These are phyloP conservation scores for Chloebia gouldiae DNA, from an alignment of 2,113 vertebrate species.

Conservation along the genomic window DNA sequence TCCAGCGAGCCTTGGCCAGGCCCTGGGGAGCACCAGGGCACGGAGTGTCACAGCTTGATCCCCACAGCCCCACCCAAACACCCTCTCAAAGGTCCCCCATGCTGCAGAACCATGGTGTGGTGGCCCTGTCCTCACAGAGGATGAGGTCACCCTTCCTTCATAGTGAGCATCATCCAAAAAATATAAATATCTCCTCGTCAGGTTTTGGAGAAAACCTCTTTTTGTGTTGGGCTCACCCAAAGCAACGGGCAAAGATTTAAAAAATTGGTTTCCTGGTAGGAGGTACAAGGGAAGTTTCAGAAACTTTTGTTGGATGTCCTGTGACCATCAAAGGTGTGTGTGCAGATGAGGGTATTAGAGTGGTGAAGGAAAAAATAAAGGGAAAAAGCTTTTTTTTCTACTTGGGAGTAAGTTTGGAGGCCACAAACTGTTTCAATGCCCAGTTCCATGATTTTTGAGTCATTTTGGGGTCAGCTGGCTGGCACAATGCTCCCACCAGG, in stretches of 20 bases:
- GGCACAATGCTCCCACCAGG: background rate
- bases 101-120: rapidly evolving
- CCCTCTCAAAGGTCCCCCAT: background rate
- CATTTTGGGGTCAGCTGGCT: background rate
- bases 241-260: background rate
- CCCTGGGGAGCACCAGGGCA: background rate
- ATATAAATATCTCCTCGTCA: rapidly evolving
- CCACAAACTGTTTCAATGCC: rapidly evolving
- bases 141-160: background rate
- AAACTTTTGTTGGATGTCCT: background rate
- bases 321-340: background rate
- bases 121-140: background rate
- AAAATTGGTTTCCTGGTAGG: background rate
- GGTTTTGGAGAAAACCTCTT: background rate
- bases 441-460: rapidly evolving
- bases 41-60: background rate
- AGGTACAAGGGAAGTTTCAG: background rate
- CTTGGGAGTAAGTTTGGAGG: background rate
- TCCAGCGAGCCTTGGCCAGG: background rate
- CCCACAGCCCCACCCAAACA: background rate
- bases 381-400: background rate
- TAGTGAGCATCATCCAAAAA: background rate
- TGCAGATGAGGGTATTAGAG: background rate
- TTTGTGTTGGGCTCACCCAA: background rate
- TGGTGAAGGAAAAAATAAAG: background rate